A percentile compares a stretch with the other conserved stretches of the same genome.
Evolutionary conservation across 2,113 vertebrate species (phyloP).

Genomic region (Nyctibius bracteatus): DNA sequence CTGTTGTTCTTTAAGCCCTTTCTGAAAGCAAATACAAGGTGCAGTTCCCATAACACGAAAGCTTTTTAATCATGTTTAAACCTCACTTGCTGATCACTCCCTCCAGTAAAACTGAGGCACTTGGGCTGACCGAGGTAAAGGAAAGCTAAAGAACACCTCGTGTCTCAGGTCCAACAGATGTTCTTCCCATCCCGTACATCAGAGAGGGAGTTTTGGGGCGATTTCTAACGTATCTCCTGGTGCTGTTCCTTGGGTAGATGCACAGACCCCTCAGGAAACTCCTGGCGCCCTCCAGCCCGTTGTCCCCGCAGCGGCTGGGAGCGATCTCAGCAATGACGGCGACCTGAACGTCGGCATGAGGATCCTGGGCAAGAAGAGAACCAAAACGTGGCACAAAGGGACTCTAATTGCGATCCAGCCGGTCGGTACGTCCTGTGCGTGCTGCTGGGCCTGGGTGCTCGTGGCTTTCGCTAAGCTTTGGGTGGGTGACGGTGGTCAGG

Average conservation of each 20-base stretch:
- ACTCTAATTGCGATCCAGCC: conserved; percentile 87
- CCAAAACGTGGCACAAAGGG: conserved; percentile 95
- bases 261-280: neutral
- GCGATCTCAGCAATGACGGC: conserved; percentile 81
- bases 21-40: neutral
- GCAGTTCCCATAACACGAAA: neutral
- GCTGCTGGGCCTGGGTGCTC: fast-evolving
- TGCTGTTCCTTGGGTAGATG: neutral
- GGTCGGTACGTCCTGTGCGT: conserved; percentile 65
- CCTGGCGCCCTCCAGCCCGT: neutral
- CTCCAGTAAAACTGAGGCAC: neutral
- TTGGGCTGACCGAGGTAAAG: neutral
- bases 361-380: conserved; percentile 95
- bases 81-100: fast-evolving
- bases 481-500: fast-evolving
- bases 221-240: fast-evolving
- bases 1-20: neutral
- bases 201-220: neutral
- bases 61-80: neutral
- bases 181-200: fast-evolving
- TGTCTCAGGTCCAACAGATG: fast-evolving
- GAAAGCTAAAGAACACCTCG: neutral
- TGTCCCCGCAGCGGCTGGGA: conserved; percentile 47
- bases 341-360: conserved; percentile 87
- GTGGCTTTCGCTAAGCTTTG: neutral